Conservation (phyloP, 2,113 vertebrate genomes). For the Triplophysa dalaica region DNA sequence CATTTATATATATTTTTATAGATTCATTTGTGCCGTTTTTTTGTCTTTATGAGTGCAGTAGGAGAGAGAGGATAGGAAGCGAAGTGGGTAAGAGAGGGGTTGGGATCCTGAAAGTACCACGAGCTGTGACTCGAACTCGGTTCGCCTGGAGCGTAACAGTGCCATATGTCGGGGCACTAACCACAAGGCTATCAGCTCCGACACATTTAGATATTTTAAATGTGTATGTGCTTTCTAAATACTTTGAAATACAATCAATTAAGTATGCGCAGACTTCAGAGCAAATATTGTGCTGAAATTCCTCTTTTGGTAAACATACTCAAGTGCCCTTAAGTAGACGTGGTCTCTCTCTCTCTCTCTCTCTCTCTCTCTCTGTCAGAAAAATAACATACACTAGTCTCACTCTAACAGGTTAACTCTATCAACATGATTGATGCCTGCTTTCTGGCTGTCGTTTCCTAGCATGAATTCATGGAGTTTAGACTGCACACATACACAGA, state of each 20-base stretch:
- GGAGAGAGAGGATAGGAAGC: no score
- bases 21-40: no score
- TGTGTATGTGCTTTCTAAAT: background rate
- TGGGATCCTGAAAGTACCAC: no score
- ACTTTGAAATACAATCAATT: background rate
- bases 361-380: background rate
- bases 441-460: conserved; percentile 44
- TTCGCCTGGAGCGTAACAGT: no score
- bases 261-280: conserved; percentile 24
- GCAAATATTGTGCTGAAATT: conserved; percentile 17
- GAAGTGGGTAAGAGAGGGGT: no score
- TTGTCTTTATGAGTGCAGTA: no score
- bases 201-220: no score
- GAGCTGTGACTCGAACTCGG: no score
- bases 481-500: conserved; percentile 1
- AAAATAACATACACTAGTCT: conserved; percentile 24
- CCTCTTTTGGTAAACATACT: conserved; percentile 36
- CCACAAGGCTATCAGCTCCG: no score
- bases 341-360: background rate
- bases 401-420: conserved; percentile 34
- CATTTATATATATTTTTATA: no score
- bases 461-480: conserved; percentile 44
- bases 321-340: conserved; percentile 34
- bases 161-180: no score
- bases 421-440: conserved; percentile 49